Percentiles rank a stretch among this genome's conserved stretches.
Evolutionary conservation across 2,113 vertebrate species (phyloP).

Genomic region (Triplophysa siluroides): DNA sequence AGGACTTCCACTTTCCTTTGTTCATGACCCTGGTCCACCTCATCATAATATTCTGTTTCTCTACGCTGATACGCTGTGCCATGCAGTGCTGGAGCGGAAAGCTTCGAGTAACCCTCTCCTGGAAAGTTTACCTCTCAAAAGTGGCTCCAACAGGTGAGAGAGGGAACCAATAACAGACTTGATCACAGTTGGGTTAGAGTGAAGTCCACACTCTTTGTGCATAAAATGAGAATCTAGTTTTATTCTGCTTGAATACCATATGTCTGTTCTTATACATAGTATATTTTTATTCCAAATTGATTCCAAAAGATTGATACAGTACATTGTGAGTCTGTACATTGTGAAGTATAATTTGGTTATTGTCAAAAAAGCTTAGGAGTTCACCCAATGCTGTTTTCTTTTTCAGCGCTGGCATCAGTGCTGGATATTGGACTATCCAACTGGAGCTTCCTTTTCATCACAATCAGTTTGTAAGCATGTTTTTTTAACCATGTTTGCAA

Average conservation of each 20-base stretch:
- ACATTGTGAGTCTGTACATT: no score
- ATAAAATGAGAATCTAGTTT: no score
- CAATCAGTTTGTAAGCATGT: constrained; percentile 90
- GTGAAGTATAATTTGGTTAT: background rate
- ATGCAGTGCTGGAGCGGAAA: constrained; percentile 77
- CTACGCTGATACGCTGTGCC: constrained; percentile 72
- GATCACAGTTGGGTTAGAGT: no score
- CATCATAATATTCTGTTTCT: constrained; percentile 82
- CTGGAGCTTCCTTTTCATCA: constrained; percentile 98
- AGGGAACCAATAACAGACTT: no score
- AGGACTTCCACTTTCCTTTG: constrained; percentile 91
- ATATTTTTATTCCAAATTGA: background rate
- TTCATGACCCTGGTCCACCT: constrained; percentile 91
- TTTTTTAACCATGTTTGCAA: background rate
- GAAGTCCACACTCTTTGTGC: no score
- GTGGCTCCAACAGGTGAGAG: constrained; percentile 85
- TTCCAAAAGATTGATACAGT: no score
- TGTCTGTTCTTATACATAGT: no score
- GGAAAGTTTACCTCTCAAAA: constrained; percentile 82
- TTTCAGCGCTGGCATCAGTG: constrained; percentile 85
- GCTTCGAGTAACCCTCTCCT: constrained; percentile 78
- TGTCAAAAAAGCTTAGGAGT: background rate
- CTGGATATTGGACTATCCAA: constrained; percentile 96
- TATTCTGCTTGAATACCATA: no score
- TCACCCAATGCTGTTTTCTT: background rate